Percentiles rank a stretch among this genome's conserved stretches.
phyloP scores from a whole-genome alignment of 2,888 invertebrate species.

The Beris morrisii region DNA sequence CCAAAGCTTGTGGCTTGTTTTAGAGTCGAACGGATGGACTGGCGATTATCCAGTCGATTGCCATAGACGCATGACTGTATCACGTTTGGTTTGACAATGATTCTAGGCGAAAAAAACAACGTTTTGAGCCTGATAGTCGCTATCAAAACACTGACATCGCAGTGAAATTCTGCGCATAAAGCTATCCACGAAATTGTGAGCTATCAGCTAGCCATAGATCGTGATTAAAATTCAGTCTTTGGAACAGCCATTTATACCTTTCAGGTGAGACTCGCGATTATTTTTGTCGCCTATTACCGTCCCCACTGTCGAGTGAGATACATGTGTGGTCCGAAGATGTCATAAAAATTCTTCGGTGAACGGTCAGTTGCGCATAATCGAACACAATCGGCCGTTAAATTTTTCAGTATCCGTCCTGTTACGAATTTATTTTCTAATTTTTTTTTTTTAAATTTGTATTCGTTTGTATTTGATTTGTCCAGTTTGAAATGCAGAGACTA shows the following conservation, averaged over 20 bases:
- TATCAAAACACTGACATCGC: too few species aligned
- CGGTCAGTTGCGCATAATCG: conserved; percentile 10
- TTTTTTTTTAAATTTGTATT: background rate
- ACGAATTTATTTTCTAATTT: background rate
- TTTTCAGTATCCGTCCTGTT: conserved; percentile 20
- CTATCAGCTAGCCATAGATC: too few species aligned
- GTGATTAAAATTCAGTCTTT: conserved; percentile 15
- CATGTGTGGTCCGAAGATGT: conserved; percentile 26
- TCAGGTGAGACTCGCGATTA: conserved; percentile 26
- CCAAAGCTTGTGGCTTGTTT: background rate
- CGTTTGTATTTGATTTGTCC: background rate
- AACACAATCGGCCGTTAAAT: conserved; percentile 25
- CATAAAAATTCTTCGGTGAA: conserved; percentile 25
- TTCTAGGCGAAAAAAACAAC: too few species aligned
- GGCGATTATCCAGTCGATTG: background rate
- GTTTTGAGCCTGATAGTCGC: too few species aligned
- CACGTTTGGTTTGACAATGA: background rate
- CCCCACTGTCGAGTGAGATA: conserved; percentile 5
- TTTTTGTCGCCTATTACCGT: conserved; percentile 20
- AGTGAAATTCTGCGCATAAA: too few species aligned
- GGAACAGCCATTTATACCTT: conserved; percentile 14
- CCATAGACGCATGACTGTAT: conserved; percentile 12
- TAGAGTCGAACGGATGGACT: background rate
- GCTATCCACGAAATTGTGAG: too few species aligned
- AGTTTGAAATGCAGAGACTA: too few species aligned